These are phyloP conservation scores for Trilocha varians DNA, from an alignment of 2,888 invertebrate species.

Conservation along the genomic window DNA sequence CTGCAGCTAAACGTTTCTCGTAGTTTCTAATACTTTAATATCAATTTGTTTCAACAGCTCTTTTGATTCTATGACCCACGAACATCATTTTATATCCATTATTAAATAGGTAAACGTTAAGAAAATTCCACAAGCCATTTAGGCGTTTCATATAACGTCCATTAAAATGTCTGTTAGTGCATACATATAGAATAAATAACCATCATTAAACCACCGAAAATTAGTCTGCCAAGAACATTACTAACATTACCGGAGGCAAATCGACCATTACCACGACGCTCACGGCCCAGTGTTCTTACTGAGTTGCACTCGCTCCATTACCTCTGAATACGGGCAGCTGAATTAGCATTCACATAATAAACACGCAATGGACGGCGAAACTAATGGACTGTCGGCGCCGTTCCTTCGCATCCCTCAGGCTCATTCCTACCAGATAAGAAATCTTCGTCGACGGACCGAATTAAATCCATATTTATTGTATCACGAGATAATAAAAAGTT, in stretches of 20 bases:
- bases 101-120: background rate
- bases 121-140: background rate
- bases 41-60: no score
- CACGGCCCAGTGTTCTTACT: constrained; percentile 13
- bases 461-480: constrained; percentile 52
- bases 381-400: constrained; percentile 51
- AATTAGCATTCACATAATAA: constrained; percentile 54
- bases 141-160: background rate
- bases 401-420: constrained; percentile 13
- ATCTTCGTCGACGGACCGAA: constrained; percentile 28
- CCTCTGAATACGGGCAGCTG: constrained; percentile 36
- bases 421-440: constrained; percentile 25
- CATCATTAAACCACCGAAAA: background rate
- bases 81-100: background rate
- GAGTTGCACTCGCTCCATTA: constrained; percentile 31
- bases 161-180: background rate
- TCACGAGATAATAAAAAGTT: constrained; percentile 50
- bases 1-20: no score
- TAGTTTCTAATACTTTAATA: no score
- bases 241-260: constrained; percentile 14
- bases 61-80: no score
- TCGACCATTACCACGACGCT: constrained; percentile 18
- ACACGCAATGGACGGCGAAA: constrained; percentile 62
- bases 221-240: constrained; percentile 10
- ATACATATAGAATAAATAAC: background rate